These are phyloP conservation scores for Choristoneura fumiferana DNA, from an alignment of 1,140 invertebrate genomes.

Conservation along the genomic window DNA sequence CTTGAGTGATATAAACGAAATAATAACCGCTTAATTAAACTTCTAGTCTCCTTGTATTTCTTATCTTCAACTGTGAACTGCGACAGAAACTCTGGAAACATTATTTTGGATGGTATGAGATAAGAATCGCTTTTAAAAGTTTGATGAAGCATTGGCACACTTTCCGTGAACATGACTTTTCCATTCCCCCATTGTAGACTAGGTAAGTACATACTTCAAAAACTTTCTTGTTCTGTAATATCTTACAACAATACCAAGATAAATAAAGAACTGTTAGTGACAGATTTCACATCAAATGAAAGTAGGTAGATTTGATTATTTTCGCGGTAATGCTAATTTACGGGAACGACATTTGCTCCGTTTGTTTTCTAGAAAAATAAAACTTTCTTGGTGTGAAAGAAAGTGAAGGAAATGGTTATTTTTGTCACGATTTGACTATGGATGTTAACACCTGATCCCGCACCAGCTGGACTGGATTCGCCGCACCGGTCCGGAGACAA, in stretches of 20 bases:
- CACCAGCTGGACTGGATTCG: constrained; percentile 35
- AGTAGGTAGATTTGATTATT: constrained; percentile 12
- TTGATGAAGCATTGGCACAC: constrained; percentile 1
- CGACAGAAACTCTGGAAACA: no score
- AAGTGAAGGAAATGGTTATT: constrained; percentile 38
- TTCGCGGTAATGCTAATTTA: constrained; percentile 10
- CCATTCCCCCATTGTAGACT: neutral
- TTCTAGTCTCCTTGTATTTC: no score
- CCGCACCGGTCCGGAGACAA: constrained; percentile 46
- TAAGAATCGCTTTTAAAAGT: constrained; percentile 13
- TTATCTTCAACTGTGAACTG: no score
- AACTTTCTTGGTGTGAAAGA: constrained; percentile 22
- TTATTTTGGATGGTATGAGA: neutral
- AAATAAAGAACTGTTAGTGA: constrained; percentile 7
- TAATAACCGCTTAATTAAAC: no score
- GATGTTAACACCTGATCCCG: constrained; percentile 66
- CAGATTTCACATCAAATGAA: constrained; percentile 2
- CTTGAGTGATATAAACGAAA: no score
- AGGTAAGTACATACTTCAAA: neutral
- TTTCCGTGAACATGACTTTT: constrained; percentile 3
- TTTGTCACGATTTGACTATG: constrained; percentile 51
- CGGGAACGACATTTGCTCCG: neutral
- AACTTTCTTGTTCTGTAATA: neutral
- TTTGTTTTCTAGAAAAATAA: constrained; percentile 9
- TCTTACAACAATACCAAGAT: neutral